Base-by-base conservation (phyloP, 2,888 invertebrate species). In the Tuberolachnus salignus region DNA sequence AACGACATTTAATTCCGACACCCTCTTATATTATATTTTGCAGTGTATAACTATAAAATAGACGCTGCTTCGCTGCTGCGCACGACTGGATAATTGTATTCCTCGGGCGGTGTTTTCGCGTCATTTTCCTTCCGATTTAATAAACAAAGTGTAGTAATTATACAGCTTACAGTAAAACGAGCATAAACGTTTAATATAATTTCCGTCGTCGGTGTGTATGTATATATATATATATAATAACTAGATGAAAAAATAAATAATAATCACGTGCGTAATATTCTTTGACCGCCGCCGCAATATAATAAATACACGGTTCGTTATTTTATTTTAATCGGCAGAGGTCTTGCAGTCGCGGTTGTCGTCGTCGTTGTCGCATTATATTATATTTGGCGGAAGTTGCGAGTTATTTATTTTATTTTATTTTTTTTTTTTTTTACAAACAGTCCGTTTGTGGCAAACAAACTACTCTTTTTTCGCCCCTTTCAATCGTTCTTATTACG, bases 151-250 rank as follows among this genome's bases (percentile, higher is more conserved):
- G 51, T 53, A 34, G 14, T 21, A 73, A 73, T 73, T 53, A 53
- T 74, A 13, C 34, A 34, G 34, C n/a, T 74, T 53, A 34, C 6
- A 3, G 23, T 53, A n/a, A 64, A 64, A 73, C 73, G 42, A 63
- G 73, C 73, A 42, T 73, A 23, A 74, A 21, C 53, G 53, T 64
- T 72, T 74, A 63, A 64, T 74, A 74, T 42, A 63, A 74, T 64
- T 74, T 53, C 53, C 42, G 44, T 9, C 34, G 16, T 42, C 8
- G n/a, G 61, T 11, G 6, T 34, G 16, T 26, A 59, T 2, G 34
- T 6, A 34, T 34, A 10, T 1, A 13, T 64, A 64, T 14, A 21
- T 61, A 23, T 16, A 4, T 10, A 57, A 42, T 44, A 23, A 66
- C 19, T 51, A 49, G n/a, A 66, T 55, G 1, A 46, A 55, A 67